Evolutionary conservation across 1,140 invertebrate species (phyloP).

Genomic region (Drosophila ohnishii): DNA sequence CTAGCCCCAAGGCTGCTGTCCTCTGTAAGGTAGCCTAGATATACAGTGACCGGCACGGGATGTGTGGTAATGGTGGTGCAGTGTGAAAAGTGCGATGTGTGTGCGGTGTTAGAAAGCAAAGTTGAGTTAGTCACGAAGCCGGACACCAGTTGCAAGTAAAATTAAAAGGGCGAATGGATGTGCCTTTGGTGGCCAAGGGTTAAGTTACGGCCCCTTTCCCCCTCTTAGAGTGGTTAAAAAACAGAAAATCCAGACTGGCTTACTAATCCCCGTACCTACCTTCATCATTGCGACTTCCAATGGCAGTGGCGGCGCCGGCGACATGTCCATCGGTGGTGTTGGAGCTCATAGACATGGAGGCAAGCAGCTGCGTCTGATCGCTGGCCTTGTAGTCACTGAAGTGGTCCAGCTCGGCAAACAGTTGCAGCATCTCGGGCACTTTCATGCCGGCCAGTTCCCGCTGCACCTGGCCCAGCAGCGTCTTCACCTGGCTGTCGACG

Average conservation of each 20-base stretch:
- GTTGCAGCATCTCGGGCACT: constrained; percentile 43
- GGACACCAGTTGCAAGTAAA: constrained; percentile 44
- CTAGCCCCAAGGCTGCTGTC: constrained; percentile 68
- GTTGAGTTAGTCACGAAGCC: constrained; percentile 40
- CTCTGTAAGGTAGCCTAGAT: constrained; percentile 83
- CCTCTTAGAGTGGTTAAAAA: not conserved
- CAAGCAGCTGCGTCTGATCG: constrained; percentile 59
- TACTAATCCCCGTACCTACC: constrained; percentile 34
- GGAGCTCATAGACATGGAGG: constrained; percentile 53
- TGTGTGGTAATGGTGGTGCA: constrained; percentile 2
- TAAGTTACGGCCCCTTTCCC: not conserved
- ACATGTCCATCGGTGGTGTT: constrained; percentile 35
- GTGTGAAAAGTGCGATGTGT: constrained; percentile 31
- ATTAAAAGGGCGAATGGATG: not conserved
- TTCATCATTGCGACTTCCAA: constrained; percentile 72
- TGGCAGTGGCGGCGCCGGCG: not conserved
- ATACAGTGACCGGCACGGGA: constrained; percentile 54
- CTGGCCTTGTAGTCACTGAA: constrained; percentile 65
- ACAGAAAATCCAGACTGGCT: not conserved
- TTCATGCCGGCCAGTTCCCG: constrained; percentile 64
- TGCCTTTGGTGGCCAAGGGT: not conserved
- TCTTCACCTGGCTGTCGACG: constrained; percentile 45
- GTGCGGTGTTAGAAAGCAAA: constrained; percentile 36
- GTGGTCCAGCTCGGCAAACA: constrained; percentile 36
- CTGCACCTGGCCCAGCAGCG: constrained; percentile 39